phyloP scores from a whole-genome alignment of 2,888 invertebrate genomes.

The Meandrusa payeni region DNA sequence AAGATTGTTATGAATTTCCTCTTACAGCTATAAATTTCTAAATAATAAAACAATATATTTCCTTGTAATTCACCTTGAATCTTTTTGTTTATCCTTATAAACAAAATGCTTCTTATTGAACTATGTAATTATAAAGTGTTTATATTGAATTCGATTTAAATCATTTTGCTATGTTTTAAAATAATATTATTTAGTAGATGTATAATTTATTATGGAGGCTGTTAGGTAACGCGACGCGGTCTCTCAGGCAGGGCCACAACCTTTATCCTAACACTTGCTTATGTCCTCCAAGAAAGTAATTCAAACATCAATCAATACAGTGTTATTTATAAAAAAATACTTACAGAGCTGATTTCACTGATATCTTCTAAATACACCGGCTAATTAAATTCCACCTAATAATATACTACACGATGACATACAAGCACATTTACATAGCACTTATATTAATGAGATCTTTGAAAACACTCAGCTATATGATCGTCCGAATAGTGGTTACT shows the following conservation, averaged over 20 bases:
- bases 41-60: too few relatives aligned
- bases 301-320: conserved; percentile 52
- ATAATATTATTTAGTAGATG: too few relatives aligned
- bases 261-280: conserved; percentile 49
- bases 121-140: too few relatives aligned
- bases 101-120: too few relatives aligned
- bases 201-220: conserved; percentile 33
- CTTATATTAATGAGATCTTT: conserved; percentile 32
- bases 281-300: conserved; percentile 51
- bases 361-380: conserved; percentile 24
- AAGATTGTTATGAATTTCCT: conserved; percentile 14
- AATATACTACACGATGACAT: conserved; percentile 28
- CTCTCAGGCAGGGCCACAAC: conserved; percentile 48
- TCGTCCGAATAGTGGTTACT: conserved; percentile 52
- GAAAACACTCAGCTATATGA: conserved; percentile 34
- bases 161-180: too few relatives aligned
- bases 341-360: conserved; percentile 44
- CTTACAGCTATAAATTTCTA: too few relatives aligned
- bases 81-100: too few relatives aligned
- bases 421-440: conserved; percentile 30
- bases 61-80: too few relatives aligned
- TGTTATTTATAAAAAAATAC: conserved; percentile 36
- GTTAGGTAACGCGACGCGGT: conserved; percentile 61
- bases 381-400: conserved; percentile 29
- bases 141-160: too few relatives aligned